Conservation (phyloP, 2,797 vertebrate species). For the Lates japonicus region DNA sequence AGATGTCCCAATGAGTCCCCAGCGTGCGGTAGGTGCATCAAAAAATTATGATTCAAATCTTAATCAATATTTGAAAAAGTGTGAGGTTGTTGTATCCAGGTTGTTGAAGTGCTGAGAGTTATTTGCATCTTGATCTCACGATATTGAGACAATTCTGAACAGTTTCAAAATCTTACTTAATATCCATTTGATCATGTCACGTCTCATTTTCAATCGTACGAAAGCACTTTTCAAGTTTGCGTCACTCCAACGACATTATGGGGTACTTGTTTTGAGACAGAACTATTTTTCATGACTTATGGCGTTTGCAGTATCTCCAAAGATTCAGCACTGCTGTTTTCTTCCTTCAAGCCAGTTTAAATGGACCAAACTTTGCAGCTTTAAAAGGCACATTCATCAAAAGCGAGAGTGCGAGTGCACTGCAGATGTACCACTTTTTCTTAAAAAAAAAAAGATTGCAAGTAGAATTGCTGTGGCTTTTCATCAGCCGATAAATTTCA, state of each 20-base stretch:
- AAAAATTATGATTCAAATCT: slow-evolving; percentile 42
- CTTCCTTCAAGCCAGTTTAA: slow-evolving; percentile 88
- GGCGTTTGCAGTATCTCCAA: slow-evolving; percentile 86
- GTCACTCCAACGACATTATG: slow-evolving; percentile 70
- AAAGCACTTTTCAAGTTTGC: slow-evolving; percentile 59
- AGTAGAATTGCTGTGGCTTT: slow-evolving; percentile 92
- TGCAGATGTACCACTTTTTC: slow-evolving; percentile 90
- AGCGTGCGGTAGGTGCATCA: slow-evolving; percentile 64
- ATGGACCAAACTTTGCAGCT: slow-evolving; percentile 87
- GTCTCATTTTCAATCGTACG: slow-evolving; percentile 64
- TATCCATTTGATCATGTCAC: slow-evolving; percentile 55
- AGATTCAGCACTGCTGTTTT: slow-evolving; percentile 86
- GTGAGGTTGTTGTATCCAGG: slow-evolving; percentile 23
- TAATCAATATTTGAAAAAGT: slow-evolving; percentile 26
- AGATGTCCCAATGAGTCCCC: slow-evolving; percentile 75
- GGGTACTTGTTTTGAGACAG: slow-evolving; percentile 84
- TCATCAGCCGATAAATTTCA: slow-evolving; percentile 92
- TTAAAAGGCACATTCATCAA: slow-evolving; percentile 92
- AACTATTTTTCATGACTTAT: slow-evolving; percentile 88
- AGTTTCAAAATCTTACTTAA: slow-evolving; percentile 64
- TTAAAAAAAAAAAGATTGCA: slow-evolving; percentile 79
- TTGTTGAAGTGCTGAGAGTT: slow-evolving; percentile 26
- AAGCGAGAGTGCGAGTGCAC: slow-evolving; percentile 79
- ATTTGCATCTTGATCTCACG: slow-evolving; percentile 39
- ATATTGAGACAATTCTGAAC: slow-evolving; percentile 35